A percentile compares a stretch with the other conserved stretches of the same genome.
Conservation (phyloP, 2,888 invertebrate genomes). For the Elmis aenea region DNA sequence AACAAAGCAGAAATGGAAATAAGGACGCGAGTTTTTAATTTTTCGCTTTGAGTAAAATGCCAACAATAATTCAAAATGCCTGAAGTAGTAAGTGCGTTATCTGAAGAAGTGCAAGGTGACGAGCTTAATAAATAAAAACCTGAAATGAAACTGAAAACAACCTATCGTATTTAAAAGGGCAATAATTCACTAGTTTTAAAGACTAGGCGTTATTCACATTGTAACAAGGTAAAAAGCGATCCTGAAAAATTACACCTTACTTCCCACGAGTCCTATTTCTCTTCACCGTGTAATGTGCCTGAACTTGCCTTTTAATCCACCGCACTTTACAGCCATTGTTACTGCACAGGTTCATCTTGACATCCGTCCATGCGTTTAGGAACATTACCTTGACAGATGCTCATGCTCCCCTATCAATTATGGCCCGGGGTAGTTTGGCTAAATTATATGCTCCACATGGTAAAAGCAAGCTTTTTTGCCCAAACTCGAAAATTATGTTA, state of each 20-base stretch:
- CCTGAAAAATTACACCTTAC: slow-evolving; percentile 20
- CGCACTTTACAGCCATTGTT: slow-evolving; percentile 29
- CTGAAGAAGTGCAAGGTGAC: no score
- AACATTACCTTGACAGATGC: slow-evolving; percentile 36
- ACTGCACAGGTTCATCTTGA: slow-evolving; percentile 32
- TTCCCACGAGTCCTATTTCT: slow-evolving; percentile 18
- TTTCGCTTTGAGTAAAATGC: no score
- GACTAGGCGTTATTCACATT: slow-evolving; percentile 20
- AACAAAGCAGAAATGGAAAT: no score
- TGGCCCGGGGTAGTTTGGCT: slow-evolving; percentile 25
- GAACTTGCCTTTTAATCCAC: slow-evolving; percentile 33
- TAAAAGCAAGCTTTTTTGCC: no score
- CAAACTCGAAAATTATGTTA: no score
- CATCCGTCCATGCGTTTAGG: slow-evolving; percentile 32
- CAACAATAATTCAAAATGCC: no score
- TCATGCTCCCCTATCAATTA: slow-evolving; percentile 34
- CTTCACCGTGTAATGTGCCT: slow-evolving; percentile 21
- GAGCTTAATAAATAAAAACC: no score
- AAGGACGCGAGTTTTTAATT: no score
- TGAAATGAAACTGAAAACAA: slow-evolving; percentile 2
- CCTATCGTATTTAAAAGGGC: slow-evolving; percentile 9
- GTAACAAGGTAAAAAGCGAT: slow-evolving; percentile 21
- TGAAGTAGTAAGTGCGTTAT: no score
- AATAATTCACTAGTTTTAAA: slow-evolving; percentile 19
- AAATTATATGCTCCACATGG: no score